phyloP scores from a whole-genome alignment of 1,140 invertebrate genomes.

The Drosophila melanica region DNA sequence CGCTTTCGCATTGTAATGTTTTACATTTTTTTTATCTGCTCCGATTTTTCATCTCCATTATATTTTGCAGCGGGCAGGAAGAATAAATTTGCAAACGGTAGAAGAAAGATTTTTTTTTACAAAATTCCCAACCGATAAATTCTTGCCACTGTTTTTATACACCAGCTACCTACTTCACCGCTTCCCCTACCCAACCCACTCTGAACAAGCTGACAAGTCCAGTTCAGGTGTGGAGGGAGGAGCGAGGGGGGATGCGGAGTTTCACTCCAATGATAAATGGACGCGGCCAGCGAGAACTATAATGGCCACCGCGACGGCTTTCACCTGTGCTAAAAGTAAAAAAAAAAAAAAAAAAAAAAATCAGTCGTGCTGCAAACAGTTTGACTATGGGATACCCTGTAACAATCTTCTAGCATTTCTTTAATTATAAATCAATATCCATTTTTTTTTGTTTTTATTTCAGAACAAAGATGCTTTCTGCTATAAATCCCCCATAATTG shows the following conservation, averaged over 20 bases:
- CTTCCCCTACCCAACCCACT: background rate
- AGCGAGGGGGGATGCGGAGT: background rate
- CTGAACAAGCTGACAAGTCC: conserved; percentile 70
- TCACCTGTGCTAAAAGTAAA: conserved; percentile 62
- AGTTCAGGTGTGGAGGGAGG: conserved; percentile 33
- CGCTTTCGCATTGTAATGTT: conserved; percentile 42
- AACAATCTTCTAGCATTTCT: too few species aligned
- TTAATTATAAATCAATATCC: too few species aligned
- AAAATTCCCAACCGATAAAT: conserved; percentile 78
- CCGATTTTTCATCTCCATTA: conserved; percentile 79
- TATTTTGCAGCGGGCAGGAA: conserved; percentile 57
- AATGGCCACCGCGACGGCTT: conserved; percentile 69
- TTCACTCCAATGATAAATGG: conserved; percentile 71
- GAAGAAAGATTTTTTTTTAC: conserved; percentile 75
- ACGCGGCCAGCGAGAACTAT: conserved; percentile 71
- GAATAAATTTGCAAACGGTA: conserved; percentile 79
- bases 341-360: conserved; percentile 50
- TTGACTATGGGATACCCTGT: conserved; percentile 4
- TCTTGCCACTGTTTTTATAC: conserved; percentile 36
- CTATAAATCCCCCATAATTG: too few species aligned
- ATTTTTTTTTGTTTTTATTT: too few species aligned
- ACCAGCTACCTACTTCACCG: conserved; percentile 25
- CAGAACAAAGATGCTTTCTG: too few species aligned
- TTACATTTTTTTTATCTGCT: conserved; percentile 54
- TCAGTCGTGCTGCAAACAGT: background rate